Evolutionary conservation across 1,140 invertebrate species (phyloP).

Genomic region (Cydia splendana): DNA sequence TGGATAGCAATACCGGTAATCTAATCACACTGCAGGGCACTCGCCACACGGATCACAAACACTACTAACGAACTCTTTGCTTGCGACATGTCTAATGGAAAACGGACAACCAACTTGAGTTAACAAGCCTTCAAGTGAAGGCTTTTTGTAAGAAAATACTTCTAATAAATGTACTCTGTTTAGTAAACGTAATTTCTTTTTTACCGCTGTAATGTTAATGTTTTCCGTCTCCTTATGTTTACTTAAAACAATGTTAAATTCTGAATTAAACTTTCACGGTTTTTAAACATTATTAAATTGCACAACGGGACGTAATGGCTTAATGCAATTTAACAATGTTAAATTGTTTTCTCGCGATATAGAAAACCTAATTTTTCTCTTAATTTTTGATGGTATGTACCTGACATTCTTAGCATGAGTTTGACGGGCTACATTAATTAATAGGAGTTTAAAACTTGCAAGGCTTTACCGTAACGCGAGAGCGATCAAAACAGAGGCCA

Average conservation of each 20-base stretch:
- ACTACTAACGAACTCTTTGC: not conserved
- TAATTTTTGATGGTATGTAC: not conserved
- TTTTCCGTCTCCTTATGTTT: not conserved
- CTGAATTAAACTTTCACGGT: too few relatives aligned
- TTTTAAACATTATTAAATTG: too few relatives aligned
- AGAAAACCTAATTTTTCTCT: not conserved
- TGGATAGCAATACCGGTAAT: not conserved
- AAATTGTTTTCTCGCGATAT: too few relatives aligned
- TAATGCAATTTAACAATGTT: too few relatives aligned
- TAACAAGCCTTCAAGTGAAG: not conserved
- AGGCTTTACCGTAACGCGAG: conserved; percentile 3
- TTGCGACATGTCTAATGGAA: not conserved
- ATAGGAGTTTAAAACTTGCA: conserved; percentile 3
- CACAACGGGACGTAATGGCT: too few relatives aligned
- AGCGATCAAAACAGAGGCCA: conserved; percentile 27
- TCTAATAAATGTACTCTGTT: not conserved
- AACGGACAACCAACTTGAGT: not conserved
- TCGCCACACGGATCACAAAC: not conserved
- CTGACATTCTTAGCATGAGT: not conserved
- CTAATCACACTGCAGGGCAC: not conserved
- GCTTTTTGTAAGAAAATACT: not conserved
- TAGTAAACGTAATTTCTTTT: not conserved
- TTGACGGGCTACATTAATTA: not conserved
- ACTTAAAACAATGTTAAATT: not conserved
- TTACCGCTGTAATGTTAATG: too few relatives aligned